A percentile compares a stretch with the other conserved stretches of the same genome.
Conservation (phyloP, 2,113 vertebrate species). For the Motacilla tschutschensis region DNA sequence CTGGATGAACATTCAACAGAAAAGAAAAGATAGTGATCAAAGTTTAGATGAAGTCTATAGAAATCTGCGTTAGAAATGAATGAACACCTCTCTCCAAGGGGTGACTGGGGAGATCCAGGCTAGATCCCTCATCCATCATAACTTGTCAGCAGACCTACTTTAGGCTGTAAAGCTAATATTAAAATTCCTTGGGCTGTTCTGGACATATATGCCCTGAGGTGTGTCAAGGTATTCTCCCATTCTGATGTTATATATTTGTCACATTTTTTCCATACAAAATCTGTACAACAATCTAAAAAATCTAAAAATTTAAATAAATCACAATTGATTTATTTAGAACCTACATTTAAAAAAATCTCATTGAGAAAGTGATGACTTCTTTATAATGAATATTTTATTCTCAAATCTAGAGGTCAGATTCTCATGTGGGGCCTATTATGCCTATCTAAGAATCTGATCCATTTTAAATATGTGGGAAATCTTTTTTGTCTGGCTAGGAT, state of each 20-base stretch:
- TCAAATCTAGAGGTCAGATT: background rate
- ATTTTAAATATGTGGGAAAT: background rate
- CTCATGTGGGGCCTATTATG: background rate
- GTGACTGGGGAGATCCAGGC: background rate
- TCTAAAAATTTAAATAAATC: background rate
- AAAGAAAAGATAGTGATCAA: background rate
- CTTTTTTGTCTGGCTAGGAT: background rate
- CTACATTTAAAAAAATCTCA: background rate
- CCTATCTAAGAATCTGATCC: background rate
- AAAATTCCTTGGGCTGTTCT: background rate
- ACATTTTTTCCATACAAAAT: background rate
- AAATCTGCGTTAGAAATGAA: background rate
- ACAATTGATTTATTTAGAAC: background rate
- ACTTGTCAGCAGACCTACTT: background rate
- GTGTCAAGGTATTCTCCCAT: background rate
- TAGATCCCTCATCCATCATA: background rate
- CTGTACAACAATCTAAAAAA: background rate
- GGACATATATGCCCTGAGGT: background rate
- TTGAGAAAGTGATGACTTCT: background rate
- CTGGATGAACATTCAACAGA: background rate
- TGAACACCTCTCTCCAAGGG: background rate
- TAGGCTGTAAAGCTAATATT: background rate
- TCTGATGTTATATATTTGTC: background rate
- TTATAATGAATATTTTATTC: background rate
- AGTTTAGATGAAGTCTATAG: background rate